Conservation (phyloP, 2,888 invertebrate species). For the Psococerastis gibbosa region DNA sequence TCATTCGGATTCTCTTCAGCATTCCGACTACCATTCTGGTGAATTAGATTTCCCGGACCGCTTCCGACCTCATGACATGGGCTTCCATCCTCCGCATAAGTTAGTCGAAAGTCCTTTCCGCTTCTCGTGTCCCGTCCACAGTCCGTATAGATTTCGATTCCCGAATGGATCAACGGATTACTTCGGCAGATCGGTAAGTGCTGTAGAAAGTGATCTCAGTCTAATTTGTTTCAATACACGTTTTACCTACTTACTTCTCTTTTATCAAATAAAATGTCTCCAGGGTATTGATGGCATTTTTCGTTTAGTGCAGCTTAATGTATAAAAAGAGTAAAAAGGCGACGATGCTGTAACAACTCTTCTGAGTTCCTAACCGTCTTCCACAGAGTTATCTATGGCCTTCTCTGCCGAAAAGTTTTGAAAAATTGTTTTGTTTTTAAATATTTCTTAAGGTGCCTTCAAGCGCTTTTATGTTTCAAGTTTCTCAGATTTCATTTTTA, state of each 20-base stretch:
- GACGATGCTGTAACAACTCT: too few species aligned
- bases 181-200: slow-evolving; percentile 23
- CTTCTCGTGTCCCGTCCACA: slow-evolving; percentile 51
- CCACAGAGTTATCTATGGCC: neutral
- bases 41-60: slow-evolving; percentile 3
- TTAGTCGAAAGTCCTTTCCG: slow-evolving; percentile 7
- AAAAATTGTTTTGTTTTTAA: neutral
- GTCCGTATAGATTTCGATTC: slow-evolving; percentile 46
- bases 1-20: slow-evolving; percentile 1
- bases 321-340: too few species aligned
- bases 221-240: too few species aligned
- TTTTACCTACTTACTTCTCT: too few species aligned
- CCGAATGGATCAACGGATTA: slow-evolving; percentile 33
- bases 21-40: neutral
- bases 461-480: neutral
- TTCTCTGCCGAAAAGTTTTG: neutral
- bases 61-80: slow-evolving; percentile 7
- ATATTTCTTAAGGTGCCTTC: neutral
- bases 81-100: slow-evolving; percentile 3
- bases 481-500: neutral
- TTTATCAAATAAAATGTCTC: too few species aligned
- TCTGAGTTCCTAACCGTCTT: too few species aligned
- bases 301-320: too few species aligned
- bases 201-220: too few species aligned
- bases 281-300: too few species aligned